A percentile compares a stretch with the other conserved stretches of the same genome.
Evolutionary conservation across 2,113 vertebrate genomes (phyloP).

Genomic region (Uropsilus gracilis): DNA sequence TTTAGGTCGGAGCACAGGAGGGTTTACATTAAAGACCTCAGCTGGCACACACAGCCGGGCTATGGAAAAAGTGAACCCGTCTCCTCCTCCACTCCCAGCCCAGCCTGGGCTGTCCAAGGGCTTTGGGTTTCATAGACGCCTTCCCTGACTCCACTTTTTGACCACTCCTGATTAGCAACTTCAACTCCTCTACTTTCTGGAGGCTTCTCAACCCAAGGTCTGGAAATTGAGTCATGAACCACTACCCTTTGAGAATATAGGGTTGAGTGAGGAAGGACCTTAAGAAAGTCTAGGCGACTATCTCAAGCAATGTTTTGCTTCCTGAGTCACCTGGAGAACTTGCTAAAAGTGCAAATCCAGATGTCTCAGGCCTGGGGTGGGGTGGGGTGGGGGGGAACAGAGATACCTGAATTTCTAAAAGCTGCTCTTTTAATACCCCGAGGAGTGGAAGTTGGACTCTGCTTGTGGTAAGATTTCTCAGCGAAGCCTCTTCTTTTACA

Average conservation of each 20-base stretch:
- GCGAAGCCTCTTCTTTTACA: background rate
- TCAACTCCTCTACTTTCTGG: slow-evolving; percentile 20
- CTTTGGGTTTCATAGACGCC: slow-evolving; percentile 67
- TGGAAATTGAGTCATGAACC: slow-evolving; percentile 17
- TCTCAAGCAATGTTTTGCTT: background rate
- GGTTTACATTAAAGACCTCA: slow-evolving; percentile 76
- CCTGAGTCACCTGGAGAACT: background rate
- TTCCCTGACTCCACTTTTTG: slow-evolving; percentile 65
- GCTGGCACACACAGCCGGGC: slow-evolving; percentile 51
- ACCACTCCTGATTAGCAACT: slow-evolving; percentile 62
- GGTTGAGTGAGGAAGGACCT: slow-evolving; percentile 19
- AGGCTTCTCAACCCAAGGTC: slow-evolving; percentile 31
- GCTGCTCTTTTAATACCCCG: background rate
- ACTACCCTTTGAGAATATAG: slow-evolving; percentile 16
- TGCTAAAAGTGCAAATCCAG: background rate
- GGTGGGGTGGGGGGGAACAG: background rate
- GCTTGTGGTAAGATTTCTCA: background rate
- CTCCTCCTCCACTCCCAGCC: background rate
- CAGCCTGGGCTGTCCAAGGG: slow-evolving; percentile 42
- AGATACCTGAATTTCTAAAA: background rate
- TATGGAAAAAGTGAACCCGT: slow-evolving; percentile 72
- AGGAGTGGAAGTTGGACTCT: background rate
- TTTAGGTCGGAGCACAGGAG: slow-evolving; percentile 74
- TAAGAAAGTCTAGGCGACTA: background rate
- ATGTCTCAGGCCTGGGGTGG: background rate